Base-by-base conservation (phyloP, 2,888 invertebrate species). In the Orchestes rusci region DNA sequence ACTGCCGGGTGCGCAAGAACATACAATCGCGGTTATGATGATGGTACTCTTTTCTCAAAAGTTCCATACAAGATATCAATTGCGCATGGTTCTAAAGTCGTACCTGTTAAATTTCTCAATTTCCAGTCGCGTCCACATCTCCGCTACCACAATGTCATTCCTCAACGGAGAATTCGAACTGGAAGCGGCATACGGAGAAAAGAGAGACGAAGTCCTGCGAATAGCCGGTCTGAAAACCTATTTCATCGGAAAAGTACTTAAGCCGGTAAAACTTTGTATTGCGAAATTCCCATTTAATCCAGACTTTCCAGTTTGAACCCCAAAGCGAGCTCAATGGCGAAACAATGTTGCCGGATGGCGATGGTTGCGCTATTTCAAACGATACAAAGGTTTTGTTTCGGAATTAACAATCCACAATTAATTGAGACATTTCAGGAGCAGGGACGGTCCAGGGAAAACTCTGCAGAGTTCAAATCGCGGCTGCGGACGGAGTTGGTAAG, bases 121-220 rank as follows among this genome's bases (percentile, higher is more conserved):
- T 71, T 72, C 39, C 69, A 90, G 93, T 53, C 80, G 90, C 53
- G 94, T 95, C 16, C 94, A 95, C 69, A 87, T 95, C 58, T 94
- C 93, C 23, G 90, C 92, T 65, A 84, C 84, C 60, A 95, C 95
- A 2, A 73, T 89, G 60, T 79, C 84, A 58, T 93, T 84, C 68
- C 73, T 95, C 54, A 84, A 82, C 63, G 85, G 85, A 27, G 91
- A 92, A 68, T 95, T 95, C 65, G 92, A 93, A 70, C 89, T 94
- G 55, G 93, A 93, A 64, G 84, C 88, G 2, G 93, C 87, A 1
- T 82, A 79, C 63, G 94, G 93, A 0, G 92, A 92, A 65, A 83
- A 85, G 53, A 76, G 93, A n/a, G 94, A 95, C 65, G 93, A 94
- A 68, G 82, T 86, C 58, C 72, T 94, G 43, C 76, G 88, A 36